Conservation (phyloP, 2,113 vertebrate genomes). For the Pedionomus torquatus region DNA sequence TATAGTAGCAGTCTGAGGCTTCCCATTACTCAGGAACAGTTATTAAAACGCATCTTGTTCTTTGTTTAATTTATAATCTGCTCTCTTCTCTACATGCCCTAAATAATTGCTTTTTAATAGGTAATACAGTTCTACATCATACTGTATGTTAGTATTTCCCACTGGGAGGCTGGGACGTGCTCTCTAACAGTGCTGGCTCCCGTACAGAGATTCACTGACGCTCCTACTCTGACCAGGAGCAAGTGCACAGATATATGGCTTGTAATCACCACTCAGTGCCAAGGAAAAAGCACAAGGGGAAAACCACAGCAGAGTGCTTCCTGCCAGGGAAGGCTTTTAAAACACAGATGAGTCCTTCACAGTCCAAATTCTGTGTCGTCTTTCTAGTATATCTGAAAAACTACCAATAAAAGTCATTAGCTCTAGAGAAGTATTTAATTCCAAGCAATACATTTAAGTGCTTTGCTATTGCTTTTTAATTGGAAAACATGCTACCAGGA, state of each 20-base stretch:
- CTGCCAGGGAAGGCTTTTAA: not conserved
- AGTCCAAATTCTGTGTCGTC: not conserved
- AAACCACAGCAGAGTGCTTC: not conserved
- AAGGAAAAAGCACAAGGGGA: not conserved
- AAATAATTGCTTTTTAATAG: constrained; percentile 24
- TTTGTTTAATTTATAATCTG: not conserved
- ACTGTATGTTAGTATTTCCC: not conserved
- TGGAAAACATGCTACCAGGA: not conserved
- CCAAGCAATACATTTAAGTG: not conserved
- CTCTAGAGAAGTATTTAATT: constrained; percentile 6
- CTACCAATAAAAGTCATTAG: constrained; percentile 11
- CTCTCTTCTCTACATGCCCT: not conserved
- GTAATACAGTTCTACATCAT: not conserved
- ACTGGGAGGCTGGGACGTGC: rapidly evolving
- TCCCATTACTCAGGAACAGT: not conserved
- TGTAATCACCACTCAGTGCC: not conserved
- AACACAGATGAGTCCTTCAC: not conserved
- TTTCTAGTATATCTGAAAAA: not conserved
- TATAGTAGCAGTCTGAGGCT: not conserved
- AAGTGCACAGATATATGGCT: rapidly evolving
- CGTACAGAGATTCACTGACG: not conserved
- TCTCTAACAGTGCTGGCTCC: not conserved
- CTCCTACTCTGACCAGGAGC: not conserved
- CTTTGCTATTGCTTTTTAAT: constrained; percentile 1
- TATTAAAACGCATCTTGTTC: constrained; percentile 3